These are phyloP conservation scores for Poeciliopsis gracilis DNA, from an alignment of 2,797 vertebrate species.

Conservation along the genomic window DNA sequence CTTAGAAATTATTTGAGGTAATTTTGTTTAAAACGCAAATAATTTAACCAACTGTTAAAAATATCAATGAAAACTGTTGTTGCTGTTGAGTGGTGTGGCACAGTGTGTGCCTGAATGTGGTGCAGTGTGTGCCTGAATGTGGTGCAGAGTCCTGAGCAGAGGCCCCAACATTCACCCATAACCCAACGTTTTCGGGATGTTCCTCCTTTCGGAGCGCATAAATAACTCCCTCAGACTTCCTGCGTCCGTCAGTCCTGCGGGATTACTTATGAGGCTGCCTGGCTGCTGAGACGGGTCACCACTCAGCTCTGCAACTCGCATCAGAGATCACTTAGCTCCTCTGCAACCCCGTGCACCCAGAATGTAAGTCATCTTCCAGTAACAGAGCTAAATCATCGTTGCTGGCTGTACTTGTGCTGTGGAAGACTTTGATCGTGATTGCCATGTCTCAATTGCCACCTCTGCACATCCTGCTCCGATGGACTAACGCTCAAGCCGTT, in stretches of 20 bases:
- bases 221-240: constrained; percentile 52
- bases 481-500: constrained; percentile 31
- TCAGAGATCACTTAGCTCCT: constrained; percentile 62
- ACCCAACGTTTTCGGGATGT: constrained; percentile 45
- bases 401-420: constrained; percentile 46
- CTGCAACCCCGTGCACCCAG: constrained; percentile 59
- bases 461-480: constrained; percentile 55
- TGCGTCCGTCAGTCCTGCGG: constrained; percentile 48
- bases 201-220: constrained; percentile 48
- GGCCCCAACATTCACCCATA: constrained; percentile 39
- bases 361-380: constrained; percentile 60
- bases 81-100: not conserved
- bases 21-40: not conserved
- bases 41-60: not conserved
- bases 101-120: constrained; percentile 8
- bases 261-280: constrained; percentile 64
- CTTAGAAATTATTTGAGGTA: not conserved
- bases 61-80: not conserved
- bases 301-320: constrained; percentile 51
- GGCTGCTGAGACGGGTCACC: constrained; percentile 57
- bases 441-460: constrained; percentile 44
- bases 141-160: constrained; percentile 27
- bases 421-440: constrained; percentile 62
- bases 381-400: constrained; percentile 59
- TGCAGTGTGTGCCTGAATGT: constrained; percentile 16